Base-by-base conservation (phyloP, 2,888 invertebrate genomes). In the Philhelius pedissequus region DNA sequence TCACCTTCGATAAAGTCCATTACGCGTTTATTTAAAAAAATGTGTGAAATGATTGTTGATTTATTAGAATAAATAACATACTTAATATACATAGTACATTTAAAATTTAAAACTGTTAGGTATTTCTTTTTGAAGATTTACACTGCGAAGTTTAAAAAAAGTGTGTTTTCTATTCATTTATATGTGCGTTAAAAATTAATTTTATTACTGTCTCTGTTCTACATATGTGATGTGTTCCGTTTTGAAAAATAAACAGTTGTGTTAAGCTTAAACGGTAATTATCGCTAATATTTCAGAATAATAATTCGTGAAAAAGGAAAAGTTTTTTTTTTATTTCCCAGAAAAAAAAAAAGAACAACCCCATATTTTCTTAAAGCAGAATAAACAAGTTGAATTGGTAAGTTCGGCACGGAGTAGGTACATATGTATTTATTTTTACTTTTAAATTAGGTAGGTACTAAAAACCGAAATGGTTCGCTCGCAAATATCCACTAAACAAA, bases 241-340 rank as follows among this genome's bases (percentile, higher is more conserved):
- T n/a, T 83, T 64, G 1, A 40, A 43, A 64, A 79, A 70, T 79
- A 83, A 70, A 83, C 83, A 83, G 79, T 83, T 83, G 50, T 70
- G 20, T 50, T 22, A 30, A 70, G 27, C 50, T 79, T 75, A 79
- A 83, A 83, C 83, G 74, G 83, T 62, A 43, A 62, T 70, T 66
- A 54, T 70, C 20, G 73, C 64, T 79, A 43, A 73, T 58, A 56
- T 58, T 54, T 64, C 64, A 69, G 50, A 64, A 68, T 62, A 69
- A 74, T 60, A 50, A 43, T 35, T n/a, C 15, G 45, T 11, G 54
- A 30, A 18, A 45, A 22, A 25, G 43, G 71, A 77, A 54, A 60
- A 25, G 3, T 60, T 13, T 45, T 62, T 43, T 43, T 62, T 5
- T n/a, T n/a, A n/a, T n/a, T 27, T n/a, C 9, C 5, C 18, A 5